Percentiles rank a stretch among this genome's conserved stretches.
These are phyloP conservation scores for Rhinatrema bivittatum DNA, from an alignment of 2,797 vertebrate genomes.

Conservation along the genomic window DNA sequence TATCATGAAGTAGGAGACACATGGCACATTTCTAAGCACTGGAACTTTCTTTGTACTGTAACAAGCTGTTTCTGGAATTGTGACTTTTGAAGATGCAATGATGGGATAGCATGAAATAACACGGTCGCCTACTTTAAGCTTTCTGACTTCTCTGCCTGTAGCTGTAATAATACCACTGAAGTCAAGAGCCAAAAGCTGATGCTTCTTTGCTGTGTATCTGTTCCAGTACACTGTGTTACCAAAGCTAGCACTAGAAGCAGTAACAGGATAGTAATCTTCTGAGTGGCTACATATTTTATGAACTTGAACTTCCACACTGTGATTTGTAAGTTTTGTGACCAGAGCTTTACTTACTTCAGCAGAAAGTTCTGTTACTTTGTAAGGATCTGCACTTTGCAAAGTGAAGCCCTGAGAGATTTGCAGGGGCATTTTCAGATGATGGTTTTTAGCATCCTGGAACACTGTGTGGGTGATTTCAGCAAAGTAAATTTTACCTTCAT, in stretches of 20 bases:
- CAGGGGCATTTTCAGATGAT: neutral
- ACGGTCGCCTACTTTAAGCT: constrained; percentile 62
- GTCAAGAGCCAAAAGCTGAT: constrained; percentile 68
- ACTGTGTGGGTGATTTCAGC: constrained; percentile 48
- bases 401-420: constrained; percentile 33
- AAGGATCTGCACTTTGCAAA: constrained; percentile 64
- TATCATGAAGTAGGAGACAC: constrained; percentile 69
- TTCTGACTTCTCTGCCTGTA: constrained; percentile 48
- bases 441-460: constrained; percentile 7
- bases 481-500: constrained; percentile 48
- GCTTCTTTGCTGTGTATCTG: constrained; percentile 46
- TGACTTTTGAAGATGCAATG: constrained; percentile 47
- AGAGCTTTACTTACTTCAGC: constrained; percentile 28
- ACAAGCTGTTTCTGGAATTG: constrained; percentile 60
- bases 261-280: constrained; percentile 76
- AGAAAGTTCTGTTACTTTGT: constrained; percentile 46
- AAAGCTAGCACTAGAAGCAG: constrained; percentile 53
- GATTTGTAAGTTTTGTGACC: constrained; percentile 9
- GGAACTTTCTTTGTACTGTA: constrained; percentile 52
- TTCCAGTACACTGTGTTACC: constrained; percentile 71
- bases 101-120: constrained; percentile 69
- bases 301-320: constrained; percentile 59
- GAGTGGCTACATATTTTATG: constrained; percentile 70
- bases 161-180: constrained; percentile 65
- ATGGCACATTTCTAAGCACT: constrained; percentile 61